Evolutionary conservation across 2,888 invertebrate genomes (phyloP), one percentile per base, ranked within the genome.

Genomic region (Acanthopleura granulata): DNA sequence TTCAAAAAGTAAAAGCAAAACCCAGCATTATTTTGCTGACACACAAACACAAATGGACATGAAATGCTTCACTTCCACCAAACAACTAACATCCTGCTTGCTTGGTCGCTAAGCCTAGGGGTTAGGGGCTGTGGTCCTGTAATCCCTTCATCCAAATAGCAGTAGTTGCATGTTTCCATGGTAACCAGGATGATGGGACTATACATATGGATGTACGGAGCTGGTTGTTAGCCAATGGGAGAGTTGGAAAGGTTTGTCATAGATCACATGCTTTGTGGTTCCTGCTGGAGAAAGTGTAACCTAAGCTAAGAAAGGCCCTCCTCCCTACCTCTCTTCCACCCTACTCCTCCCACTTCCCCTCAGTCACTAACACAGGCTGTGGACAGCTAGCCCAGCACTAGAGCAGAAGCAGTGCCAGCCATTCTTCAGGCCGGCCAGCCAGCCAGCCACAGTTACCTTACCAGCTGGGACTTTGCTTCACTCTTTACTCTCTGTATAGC

Each of bases 141-240:
- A 51, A 18, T 15, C 14, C 14, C 14, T 51, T 12, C 57, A 57
- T 4, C 22, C 22, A n/a, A 4, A 12, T 12, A 57, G 57, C 57
- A 57, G 57, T 57, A 66, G 66, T 25, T 27, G 66, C 66, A 74
- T 57, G 70, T 74, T 71, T 29, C 74, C 74, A 71, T 74, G 74
- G 74, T 61, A 70, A 74, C 74, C 61, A 74, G 50, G 74, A 74
- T 12, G 50, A 57, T 57, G 57, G 12, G n/a, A 57, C 18, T 22
- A 66, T 66, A 66, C 66, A 66, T 66, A 66, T 66, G 22, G 66
- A 66, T 66, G 29, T 22, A 6, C 12, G 29, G 25, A 25, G 25
- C 3, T 27, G 16, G 18, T n/a, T n/a, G n/a, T n/a, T 66, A 66
- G 66, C 66, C 66, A 66, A 66, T 66, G 66, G 22, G 66, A 22